Percentiles rank a stretch among this genome's conserved stretches.
Evolutionary conservation across 2,113 vertebrate genomes (phyloP).

Genomic region (Tonatia bakeri): DNA sequence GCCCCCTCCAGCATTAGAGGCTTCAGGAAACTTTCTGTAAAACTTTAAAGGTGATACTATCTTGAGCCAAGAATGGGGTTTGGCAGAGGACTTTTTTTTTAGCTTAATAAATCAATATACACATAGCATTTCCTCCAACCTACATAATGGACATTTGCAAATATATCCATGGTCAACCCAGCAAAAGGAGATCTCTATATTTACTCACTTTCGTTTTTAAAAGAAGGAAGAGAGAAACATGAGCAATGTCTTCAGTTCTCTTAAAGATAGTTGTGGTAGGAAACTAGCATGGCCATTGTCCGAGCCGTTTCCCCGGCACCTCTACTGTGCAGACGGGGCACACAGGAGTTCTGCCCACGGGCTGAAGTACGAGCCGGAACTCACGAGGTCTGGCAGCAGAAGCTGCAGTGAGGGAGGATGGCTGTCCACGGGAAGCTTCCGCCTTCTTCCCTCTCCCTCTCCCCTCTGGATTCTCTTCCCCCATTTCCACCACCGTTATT

Average conservation of each 20-base stretch:
- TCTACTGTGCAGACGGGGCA: no score
- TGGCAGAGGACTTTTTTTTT: not conserved
- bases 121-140: not conserved
- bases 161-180: not conserved
- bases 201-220: not conserved
- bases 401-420: not conserved
- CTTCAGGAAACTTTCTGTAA: not conserved
- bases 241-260: not conserved
- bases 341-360: not conserved
- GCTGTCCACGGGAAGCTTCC: not conserved
- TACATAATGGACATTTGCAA: not conserved
- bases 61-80: not conserved
- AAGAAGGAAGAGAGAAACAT: conserved; percentile 1
- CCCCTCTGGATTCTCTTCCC: not conserved
- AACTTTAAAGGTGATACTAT: not conserved
- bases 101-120: not conserved
- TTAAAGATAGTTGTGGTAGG: not conserved
- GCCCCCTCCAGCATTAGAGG: not conserved
- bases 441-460: not conserved
- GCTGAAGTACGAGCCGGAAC: not conserved
- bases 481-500: not conserved
- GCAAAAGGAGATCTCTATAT: not conserved
- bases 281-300: not conserved
- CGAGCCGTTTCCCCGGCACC: not conserved
- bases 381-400: not conserved